Conservation (phyloP, 92 coral and sea anemone species). For the Muricea muricata region DNA sequence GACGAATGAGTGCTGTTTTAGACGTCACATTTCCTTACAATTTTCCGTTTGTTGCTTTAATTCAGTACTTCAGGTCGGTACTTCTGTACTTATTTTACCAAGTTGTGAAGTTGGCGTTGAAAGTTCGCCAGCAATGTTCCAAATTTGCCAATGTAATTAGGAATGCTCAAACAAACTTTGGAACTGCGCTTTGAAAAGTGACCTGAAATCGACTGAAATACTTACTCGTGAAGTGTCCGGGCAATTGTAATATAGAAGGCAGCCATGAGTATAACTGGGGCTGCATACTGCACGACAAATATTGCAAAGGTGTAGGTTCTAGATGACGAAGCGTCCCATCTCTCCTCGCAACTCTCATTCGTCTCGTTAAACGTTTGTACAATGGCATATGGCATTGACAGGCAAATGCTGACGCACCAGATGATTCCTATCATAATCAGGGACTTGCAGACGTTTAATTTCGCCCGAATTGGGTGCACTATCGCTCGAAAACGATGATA, state of each 20-base stretch:
- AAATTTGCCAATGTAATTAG: too few relatives aligned
- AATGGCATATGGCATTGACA: slow-evolving; percentile 16
- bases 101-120: too few relatives aligned
- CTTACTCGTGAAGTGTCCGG: slow-evolving; percentile 35
- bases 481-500: slow-evolving; percentile 72
- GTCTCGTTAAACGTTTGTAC: neutral
- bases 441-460: slow-evolving; percentile 29
- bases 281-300: slow-evolving; percentile 38
- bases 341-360: neutral
- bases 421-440: slow-evolving; percentile 21
- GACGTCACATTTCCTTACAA: too few relatives aligned
- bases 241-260: slow-evolving; percentile 27
- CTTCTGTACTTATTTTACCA: too few relatives aligned
- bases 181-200: too few relatives aligned
- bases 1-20: too few relatives aligned
- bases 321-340: neutral
- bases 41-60: too few relatives aligned
- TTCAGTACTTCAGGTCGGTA: too few relatives aligned
- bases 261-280: slow-evolving; percentile 27
- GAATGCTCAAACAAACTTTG: too few relatives aligned
- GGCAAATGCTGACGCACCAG: neutral
- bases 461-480: slow-evolving; percentile 42
- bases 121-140: too few relatives aligned
- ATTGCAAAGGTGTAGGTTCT: slow-evolving; percentile 28
- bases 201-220: too few relatives aligned